Base-by-base conservation (phyloP, 1,140 invertebrate genomes). In the Mactra quadrangularis region DNA sequence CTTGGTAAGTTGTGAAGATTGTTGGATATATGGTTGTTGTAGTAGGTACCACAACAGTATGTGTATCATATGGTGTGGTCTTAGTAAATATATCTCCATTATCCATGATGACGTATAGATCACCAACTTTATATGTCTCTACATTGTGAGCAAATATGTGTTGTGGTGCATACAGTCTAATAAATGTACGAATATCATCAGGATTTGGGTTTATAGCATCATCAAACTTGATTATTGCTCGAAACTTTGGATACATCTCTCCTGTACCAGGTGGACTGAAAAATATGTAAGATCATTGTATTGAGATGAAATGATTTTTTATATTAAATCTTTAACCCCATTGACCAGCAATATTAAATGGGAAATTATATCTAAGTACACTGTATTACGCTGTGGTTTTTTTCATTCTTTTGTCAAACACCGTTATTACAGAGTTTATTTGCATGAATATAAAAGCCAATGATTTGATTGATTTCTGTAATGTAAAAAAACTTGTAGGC, bases 71-170 rank as follows among this genome's bases (percentile, higher is more conserved):
- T 3, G 3, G 7, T 13, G 70, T 53, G 3, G 52, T 31, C 15
- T 72, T 17, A 0, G 29, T 19, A 15, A 53, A 25, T 9, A 72
- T 55, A 4, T 29, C 27, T 13, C 50, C 50, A 33, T 38, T 62
- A 3, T 66, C 11, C 17, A 68, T n/a, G 0, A 79, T 68, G 3
- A 79, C 17, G 33, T 79, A 79, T 15, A 79, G 45, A 57, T 79
- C 60, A 6, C 76, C 76, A n/a, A 79, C 33, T 55, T 29, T 66
- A 47, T 79, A 57, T 4, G 76, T 79, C n/a, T 55, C 62, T 25
- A 79, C 13, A 38, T 68, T 45, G 19, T 41, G 41, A 29, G 76
- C 62, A 38, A 79, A 79, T n/a, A 79, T 57, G 52, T 68, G 50
- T 25, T 45, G 68, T n/a, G 35, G 29, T 11, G 47, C 47, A 25